These are phyloP conservation scores for Cheilinus undulatus DNA, from an alignment of 2,113 vertebrate species.

Conservation along the genomic window DNA sequence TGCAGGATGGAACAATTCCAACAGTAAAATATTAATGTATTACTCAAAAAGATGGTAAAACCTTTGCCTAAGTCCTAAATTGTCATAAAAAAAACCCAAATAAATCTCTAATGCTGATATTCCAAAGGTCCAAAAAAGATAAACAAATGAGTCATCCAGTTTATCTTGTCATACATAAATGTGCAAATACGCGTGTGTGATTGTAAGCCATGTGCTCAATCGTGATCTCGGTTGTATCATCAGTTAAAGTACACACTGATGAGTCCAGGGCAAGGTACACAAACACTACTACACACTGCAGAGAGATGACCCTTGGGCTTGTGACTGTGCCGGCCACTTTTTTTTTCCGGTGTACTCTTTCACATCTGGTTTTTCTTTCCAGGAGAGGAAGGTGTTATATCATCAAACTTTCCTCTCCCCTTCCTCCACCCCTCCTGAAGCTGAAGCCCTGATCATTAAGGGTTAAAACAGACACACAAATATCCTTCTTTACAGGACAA, in stretches of 20 bases:
- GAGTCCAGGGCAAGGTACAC: conserved; percentile 63
- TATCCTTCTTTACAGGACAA: not conserved
- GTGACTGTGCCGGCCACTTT: not conserved
- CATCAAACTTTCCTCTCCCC: conserved; percentile 46
- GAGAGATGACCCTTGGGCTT: conserved; percentile 16
- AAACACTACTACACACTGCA: conserved; percentile 20
- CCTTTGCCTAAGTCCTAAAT: no score
- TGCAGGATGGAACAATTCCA: no score
- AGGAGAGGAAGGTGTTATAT: conserved; percentile 34
- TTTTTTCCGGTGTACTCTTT: not conserved
- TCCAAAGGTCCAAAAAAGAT: not conserved
- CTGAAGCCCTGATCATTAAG: conserved; percentile 7
- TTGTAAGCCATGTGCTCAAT: conserved; percentile 1
- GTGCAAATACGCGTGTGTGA: conserved; percentile 19
- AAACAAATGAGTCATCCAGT: conserved; percentile 30
- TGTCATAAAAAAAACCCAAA: no score
- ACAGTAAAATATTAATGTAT: no score
- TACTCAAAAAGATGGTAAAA: not conserved
- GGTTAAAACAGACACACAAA: conserved; percentile 40
- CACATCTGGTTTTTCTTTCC: conserved; percentile 61
- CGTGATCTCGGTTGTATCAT: conserved; percentile 25
- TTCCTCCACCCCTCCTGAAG: not conserved
- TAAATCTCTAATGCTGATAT: no score
- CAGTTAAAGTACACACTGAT: conserved; percentile 42
- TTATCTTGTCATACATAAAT: conserved; percentile 16